Evolutionary conservation across 2,888 invertebrate genomes (phyloP).

Genomic region (Parasteatoda lunata): DNA sequence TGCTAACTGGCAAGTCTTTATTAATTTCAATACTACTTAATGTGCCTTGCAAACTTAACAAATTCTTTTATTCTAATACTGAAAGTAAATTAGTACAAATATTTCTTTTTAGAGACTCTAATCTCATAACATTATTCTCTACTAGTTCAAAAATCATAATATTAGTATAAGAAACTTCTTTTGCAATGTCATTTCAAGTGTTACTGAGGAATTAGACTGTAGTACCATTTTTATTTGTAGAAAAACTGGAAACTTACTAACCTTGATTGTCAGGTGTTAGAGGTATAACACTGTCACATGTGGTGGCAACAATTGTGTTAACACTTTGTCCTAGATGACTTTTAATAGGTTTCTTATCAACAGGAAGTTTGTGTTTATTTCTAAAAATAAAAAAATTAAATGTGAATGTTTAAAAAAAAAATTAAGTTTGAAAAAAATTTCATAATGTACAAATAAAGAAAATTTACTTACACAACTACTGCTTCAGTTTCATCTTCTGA

Average conservation of each 20-base stretch:
- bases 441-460: background rate
- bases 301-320: conserved; percentile 46
- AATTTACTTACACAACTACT: conserved; percentile 47
- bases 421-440: background rate
- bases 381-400: background rate
- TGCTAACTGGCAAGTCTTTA: too few relatives aligned
- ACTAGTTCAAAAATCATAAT: too few relatives aligned
- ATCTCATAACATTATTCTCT: too few relatives aligned
- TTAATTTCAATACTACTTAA: too few relatives aligned
- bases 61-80: too few relatives aligned
- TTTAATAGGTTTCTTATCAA: conserved; percentile 32
- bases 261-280: conserved; percentile 69
- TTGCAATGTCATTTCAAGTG: too few relatives aligned
- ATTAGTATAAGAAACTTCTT: too few relatives aligned
- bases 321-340: conserved; percentile 10
- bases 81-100: too few relatives aligned
- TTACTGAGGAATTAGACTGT: too few relatives aligned
- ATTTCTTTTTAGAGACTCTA: too few relatives aligned
- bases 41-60: too few relatives aligned
- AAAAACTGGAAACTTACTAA: background rate
- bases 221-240: too few relatives aligned
- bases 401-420: background rate
- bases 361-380: conserved; percentile 15
- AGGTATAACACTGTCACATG: conserved; percentile 69
- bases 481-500: conserved; percentile 85